Evolutionary conservation across 2,113 vertebrate species (phyloP).

Genomic region (Ictalurus furcatus): DNA sequence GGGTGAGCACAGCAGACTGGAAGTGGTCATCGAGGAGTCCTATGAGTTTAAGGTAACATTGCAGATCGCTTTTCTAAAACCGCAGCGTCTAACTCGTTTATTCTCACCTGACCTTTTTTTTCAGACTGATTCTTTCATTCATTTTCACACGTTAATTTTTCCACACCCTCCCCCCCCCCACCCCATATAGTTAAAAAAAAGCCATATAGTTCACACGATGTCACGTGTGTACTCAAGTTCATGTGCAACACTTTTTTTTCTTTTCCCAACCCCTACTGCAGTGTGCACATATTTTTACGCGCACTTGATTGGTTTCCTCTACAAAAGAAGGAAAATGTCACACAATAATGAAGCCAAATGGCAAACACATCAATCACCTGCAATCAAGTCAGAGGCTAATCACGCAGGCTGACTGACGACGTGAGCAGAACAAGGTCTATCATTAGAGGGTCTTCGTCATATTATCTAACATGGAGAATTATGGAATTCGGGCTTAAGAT

Average conservation of each 20-base stretch:
- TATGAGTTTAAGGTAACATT: slow-evolving; percentile 88
- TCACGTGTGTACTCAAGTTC: too few species aligned
- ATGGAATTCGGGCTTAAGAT: not conserved
- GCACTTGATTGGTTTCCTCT: not conserved
- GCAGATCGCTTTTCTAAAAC: not conserved
- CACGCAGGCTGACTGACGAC: not conserved
- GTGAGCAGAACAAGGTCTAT: not conserved
- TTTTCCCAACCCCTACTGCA: not conserved
- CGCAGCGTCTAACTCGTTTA: too few species aligned
- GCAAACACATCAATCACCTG: not conserved
- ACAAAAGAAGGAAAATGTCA: not conserved
- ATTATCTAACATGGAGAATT: not conserved
- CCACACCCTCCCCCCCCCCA: too few species aligned
- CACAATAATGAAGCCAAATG: not conserved
- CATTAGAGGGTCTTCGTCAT: not conserved
- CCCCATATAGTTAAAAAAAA: too few species aligned
- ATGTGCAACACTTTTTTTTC: not conserved
- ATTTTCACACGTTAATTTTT: too few species aligned
- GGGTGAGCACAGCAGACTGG: slow-evolving; percentile 86
- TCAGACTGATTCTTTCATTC: too few species aligned
- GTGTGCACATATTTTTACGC: not conserved
- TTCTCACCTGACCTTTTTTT: too few species aligned
- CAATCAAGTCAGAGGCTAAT: not conserved
- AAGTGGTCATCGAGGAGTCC: slow-evolving; percentile 93
- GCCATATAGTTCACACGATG: too few species aligned